Base-by-base conservation (phyloP, 92 coral and sea anemone species). In the Porites rus region DNA sequence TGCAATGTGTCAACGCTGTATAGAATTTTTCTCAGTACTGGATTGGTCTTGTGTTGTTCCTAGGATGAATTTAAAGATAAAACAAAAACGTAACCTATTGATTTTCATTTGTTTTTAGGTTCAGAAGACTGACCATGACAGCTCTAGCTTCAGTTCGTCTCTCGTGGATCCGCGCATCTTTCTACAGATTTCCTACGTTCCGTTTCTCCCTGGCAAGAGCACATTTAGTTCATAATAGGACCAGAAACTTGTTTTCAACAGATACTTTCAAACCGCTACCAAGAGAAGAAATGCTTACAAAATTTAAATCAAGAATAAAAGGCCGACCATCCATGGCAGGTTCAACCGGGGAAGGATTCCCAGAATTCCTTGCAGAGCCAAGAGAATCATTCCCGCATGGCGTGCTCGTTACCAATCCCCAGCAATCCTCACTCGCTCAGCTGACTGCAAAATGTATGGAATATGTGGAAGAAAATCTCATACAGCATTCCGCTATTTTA, bases 321-420 rank as follows among this genome's bases (percentile, higher is more conserved):
- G 92, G 72, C 77, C 75, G 94, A 54, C 84, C 64, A 69, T 72
- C 51, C 28, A 67, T 91, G 54, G 92, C 94, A 16, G 91, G 91
- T 3, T 88, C 94, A 7, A 6, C 60, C 18, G 74, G 58, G 25
- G 81, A 52, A 18, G 91, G 92, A 7, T 66, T 91, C 86, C 94
- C 94, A 71, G 84, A 91, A 50, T 85, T 90, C 71, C 65, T 90
- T 10, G 75, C 76, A 59, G 93, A 90, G 22, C 88, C 90, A 90
- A 92, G 93, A 58, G 85, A 59, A 52, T 78, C 85, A 17, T 69
- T 89, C 66, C 77, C 87, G 0, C 72, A 60, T 17, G 68, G 69
- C 10, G 70, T 77, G 68, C 69, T 53, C 38, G 53, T 75, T 22
- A 24, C 58, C 22, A 75, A 75, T 14, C 14, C 66, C 50, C 14